Evolutionary conservation across 2,888 invertebrate species (phyloP).

Genomic region (Argynnis bischoffii): DNA sequence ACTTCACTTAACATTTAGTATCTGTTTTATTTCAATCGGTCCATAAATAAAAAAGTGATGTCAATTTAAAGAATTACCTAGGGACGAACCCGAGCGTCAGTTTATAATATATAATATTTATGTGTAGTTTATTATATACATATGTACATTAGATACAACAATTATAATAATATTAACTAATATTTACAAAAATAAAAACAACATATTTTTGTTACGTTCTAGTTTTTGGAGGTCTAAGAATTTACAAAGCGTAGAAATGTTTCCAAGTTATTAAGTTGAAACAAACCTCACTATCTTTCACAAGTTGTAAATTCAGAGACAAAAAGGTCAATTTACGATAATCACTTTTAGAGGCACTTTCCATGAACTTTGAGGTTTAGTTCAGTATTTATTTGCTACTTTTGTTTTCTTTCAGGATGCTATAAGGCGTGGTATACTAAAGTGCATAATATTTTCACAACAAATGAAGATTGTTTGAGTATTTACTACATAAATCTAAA

Average conservation of each 20-base stretch:
- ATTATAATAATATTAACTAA: too few species aligned
- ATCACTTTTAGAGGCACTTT: conserved; percentile 14
- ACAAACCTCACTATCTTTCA: conserved; percentile 19
- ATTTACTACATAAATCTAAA: too few species aligned
- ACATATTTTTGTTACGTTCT: background rate
- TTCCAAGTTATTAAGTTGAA: conserved; percentile 16
- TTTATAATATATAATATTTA: too few species aligned
- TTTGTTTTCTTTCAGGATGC: background rate
- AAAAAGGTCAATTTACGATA: conserved; percentile 24
- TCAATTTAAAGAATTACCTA: too few species aligned
- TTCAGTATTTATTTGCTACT: background rate
- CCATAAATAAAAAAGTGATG: too few species aligned
- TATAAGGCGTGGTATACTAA: too few species aligned
- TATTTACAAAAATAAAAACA: conserved; percentile 2
- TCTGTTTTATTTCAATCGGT: too few species aligned
- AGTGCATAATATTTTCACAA: too few species aligned
- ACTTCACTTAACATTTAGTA: too few species aligned
- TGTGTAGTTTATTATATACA: too few species aligned
- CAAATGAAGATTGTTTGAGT: too few species aligned
- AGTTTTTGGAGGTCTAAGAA: conserved; percentile 8
- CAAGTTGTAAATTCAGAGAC: conserved; percentile 18
- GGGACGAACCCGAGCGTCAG: too few species aligned
- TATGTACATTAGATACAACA: background rate
- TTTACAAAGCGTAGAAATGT: conserved; percentile 14
- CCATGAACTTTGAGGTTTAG: conserved; percentile 7